Evolutionary conservation across 2,888 invertebrate genomes (phyloP), one percentile per base, ranked within the genome.

Genomic region (Kuschelorhynchus macadamiae): DNA sequence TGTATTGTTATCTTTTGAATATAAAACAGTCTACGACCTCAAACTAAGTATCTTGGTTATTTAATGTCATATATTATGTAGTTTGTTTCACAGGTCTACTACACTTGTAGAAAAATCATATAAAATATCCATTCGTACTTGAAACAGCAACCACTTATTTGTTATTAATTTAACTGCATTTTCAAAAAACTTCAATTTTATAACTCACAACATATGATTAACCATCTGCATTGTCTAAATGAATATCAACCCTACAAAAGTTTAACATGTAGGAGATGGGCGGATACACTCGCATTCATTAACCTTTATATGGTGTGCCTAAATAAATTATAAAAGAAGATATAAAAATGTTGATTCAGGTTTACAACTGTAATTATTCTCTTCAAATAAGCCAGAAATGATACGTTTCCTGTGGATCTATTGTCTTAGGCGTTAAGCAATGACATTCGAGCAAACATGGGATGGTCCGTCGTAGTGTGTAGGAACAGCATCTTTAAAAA

Each of bases 381-480:
- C 65, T 61, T 67, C 67, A 73, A 69, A 73, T 72, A 71, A 52
- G 62, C 62, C 49, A 64, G 64, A 68, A 70, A 73, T 70, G 53
- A 59, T 70, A 70, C 65, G 60, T 72, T 74, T 72, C 74, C 72
- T 71, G 72, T 71, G 62, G 56, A 67, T 62, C 65, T 60, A 74
- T 73, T 73, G 73, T 73, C 61, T 72, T 63, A 64, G 50, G 25
- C 57, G 68, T 74, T 72, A 61, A 64, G 68, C 67, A 73, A 72
- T 69, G 65, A 60, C 59, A 61, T 59, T 64, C 67, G 59, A 61
- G 74, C 71, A 72, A 75, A 76, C 73, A 76, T 74, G 71, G 74
- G 74, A 44, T 67, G 57, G 73, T 69, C 71, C 32, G 49, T 50
- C 57, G 30, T 20, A 20, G 2, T 18, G 60, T 33, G 66, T 66